Evolutionary conservation across 2,797 vertebrate genomes (phyloP).

Genomic region (Poeciliopsis presidionis): DNA sequence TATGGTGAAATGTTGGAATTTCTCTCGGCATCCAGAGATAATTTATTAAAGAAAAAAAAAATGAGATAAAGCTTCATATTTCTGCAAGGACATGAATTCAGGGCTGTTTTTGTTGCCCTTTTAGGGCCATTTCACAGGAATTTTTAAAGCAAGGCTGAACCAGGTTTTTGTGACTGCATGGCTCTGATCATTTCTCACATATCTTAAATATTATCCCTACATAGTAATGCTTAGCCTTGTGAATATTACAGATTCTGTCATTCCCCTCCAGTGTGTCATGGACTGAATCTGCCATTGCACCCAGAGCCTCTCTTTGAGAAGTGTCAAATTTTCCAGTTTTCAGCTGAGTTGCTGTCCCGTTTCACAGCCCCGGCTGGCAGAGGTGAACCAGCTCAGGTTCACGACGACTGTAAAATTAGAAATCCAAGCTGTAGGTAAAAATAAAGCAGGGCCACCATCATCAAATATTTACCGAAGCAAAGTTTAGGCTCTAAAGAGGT

Average conservation of each 20-base stretch:
- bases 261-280: slow-evolving; percentile 26
- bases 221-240: slow-evolving; percentile 6
- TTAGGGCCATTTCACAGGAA: background rate
- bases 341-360: slow-evolving; percentile 19
- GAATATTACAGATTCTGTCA: slow-evolving; percentile 37
- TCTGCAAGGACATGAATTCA: background rate
- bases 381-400: slow-evolving; percentile 18
- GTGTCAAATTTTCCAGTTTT: slow-evolving; percentile 47
- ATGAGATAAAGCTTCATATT: background rate
- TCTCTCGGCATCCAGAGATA: background rate
- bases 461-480: slow-evolving; percentile 61
- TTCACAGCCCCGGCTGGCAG: slow-evolving; percentile 23
- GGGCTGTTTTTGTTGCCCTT: background rate
- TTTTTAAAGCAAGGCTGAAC: background rate
- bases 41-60: background rate
- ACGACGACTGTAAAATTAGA: slow-evolving; percentile 33
- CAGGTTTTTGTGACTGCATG: background rate
- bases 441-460: slow-evolving; percentile 49
- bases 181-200: background rate
- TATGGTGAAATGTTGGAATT: background rate
- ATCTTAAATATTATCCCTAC: slow-evolving; percentile 9
- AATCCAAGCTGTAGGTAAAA: slow-evolving; percentile 39
- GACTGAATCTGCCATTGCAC: slow-evolving; percentile 52
- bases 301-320: slow-evolving; percentile 41
- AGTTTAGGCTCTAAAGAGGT: slow-evolving; percentile 42